Evolutionary conservation across 2,888 invertebrate genomes (phyloP).

Genomic region (Drosophila meridionalis): DNA sequence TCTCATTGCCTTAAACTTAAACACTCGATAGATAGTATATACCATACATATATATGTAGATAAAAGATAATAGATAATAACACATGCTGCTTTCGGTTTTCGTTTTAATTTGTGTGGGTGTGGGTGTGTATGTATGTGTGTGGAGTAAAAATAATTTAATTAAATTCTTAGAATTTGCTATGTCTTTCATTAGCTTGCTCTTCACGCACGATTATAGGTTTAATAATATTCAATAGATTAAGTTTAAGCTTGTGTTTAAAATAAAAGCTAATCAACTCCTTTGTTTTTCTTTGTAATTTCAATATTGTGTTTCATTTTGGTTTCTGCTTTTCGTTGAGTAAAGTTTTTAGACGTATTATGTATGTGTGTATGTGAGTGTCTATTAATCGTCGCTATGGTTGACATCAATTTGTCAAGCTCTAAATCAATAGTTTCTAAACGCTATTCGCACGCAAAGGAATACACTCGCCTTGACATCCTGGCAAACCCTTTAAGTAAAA

Average conservation of each 20-base stretch:
- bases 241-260: constrained; percentile 50
- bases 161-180: constrained; percentile 80
- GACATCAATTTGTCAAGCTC: constrained; percentile 42
- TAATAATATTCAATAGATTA: constrained; percentile 43
- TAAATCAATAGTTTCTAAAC: constrained; percentile 83
- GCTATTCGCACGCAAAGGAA: constrained; percentile 87
- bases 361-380: constrained; percentile 27
- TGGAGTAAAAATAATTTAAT: constrained; percentile 60
- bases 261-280: constrained; percentile 56
- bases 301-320: constrained; percentile 3
- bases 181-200: constrained; percentile 80
- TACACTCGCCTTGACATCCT: constrained; percentile 87
- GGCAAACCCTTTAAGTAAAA: constrained; percentile 85
- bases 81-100: constrained; percentile 73
- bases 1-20: constrained; percentile 58
- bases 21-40: constrained; percentile 53
- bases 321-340: constrained; percentile 37
- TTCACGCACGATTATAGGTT: constrained; percentile 54
- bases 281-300: constrained; percentile 20
- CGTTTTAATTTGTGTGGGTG: constrained; percentile 17
- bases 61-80: constrained; percentile 64
- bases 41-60: constrained; percentile 17
- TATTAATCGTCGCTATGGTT: constrained; percentile 33
- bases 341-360: constrained; percentile 22
- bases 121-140: constrained; percentile 23